These are phyloP conservation scores for Nesidiocoris tenuis DNA, from an alignment of 2,888 invertebrate genomes.

Conservation along the genomic window DNA sequence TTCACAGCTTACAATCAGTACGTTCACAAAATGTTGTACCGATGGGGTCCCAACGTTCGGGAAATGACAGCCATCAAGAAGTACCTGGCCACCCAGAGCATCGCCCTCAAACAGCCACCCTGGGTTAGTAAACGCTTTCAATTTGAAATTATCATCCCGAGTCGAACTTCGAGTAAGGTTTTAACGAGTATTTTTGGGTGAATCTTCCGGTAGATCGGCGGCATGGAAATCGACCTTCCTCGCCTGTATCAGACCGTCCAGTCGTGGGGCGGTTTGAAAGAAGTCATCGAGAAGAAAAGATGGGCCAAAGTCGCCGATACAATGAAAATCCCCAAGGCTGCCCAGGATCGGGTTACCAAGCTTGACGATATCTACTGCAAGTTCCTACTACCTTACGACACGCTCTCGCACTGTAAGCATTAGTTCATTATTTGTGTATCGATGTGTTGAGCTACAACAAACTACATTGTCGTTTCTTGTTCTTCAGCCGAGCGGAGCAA, in stretches of 20 bases:
- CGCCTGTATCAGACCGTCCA: constrained; percentile 83
- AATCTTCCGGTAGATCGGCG: constrained; percentile 71
- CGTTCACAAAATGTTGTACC: constrained; percentile 78
- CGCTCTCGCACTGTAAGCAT: constrained; percentile 66
- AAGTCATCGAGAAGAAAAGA: constrained; percentile 81
- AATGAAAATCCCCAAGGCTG: constrained; percentile 79
- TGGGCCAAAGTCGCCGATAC: constrained; percentile 86
- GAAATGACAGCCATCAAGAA: constrained; percentile 82
- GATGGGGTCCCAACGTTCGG: constrained; percentile 86
- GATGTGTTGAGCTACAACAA: too few relatives aligned
- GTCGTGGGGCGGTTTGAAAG: constrained; percentile 78
- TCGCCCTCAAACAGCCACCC: constrained; percentile 72
- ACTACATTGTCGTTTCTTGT: too few relatives aligned
- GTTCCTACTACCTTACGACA: constrained; percentile 85
- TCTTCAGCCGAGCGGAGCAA: constrained; percentile 68
- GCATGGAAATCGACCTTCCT: constrained; percentile 86
- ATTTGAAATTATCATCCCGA: too few relatives aligned
- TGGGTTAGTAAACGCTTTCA: constrained; percentile 64
- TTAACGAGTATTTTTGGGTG: too few relatives aligned
- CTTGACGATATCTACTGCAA: constrained; percentile 88
- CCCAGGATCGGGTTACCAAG: constrained; percentile 76
- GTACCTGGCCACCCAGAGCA: constrained; percentile 74
- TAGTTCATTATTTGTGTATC: background rate
- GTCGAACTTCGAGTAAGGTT: background rate
- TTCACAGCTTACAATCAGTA: constrained; percentile 89